Percentiles rank a stretch among this genome's conserved stretches.
These are phyloP conservation scores for Ictalurus furcatus DNA, from an alignment of 2,113 vertebrate genomes.

Conservation along the genomic window DNA sequence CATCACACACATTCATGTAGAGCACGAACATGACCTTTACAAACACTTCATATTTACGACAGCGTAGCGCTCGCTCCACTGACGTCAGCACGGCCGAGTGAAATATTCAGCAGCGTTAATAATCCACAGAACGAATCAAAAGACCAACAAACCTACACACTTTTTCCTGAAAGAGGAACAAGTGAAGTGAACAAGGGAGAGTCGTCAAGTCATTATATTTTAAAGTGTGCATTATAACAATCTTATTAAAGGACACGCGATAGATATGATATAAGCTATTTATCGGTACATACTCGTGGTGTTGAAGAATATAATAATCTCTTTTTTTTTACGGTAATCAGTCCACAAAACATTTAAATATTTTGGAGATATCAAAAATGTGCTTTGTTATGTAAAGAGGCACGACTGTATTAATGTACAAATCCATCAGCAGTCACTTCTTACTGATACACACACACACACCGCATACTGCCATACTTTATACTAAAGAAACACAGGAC, in stretches of 20 bases:
- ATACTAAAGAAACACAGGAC: too few relatives aligned
- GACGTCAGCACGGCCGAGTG: neutral
- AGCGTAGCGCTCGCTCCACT: neutral
- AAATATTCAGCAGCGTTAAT: neutral
- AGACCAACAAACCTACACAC: neutral
- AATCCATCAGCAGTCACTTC: neutral
- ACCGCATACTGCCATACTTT: neutral
- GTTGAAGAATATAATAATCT: neutral
- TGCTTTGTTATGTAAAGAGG: neutral
- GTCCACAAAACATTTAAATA: neutral
- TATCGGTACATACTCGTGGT: neutral
- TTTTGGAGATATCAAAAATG: neutral
- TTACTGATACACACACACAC: neutral
- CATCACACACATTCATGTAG: neutral
- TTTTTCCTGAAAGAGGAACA: neutral
- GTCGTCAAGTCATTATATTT: neutral
- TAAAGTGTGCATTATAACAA: neutral
- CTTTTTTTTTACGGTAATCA: neutral
- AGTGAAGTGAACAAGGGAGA: neutral
- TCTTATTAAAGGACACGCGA: neutral
- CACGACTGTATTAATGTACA: neutral
- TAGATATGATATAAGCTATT: neutral
- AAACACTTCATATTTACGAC: neutral
- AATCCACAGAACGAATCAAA: neutral
- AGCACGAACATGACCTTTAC: neutral